Percentiles rank a stretch among this genome's conserved stretches.
These are phyloP conservation scores for Ochotona curzoniae DNA, from an alignment of 2,113 vertebrate genomes.

Conservation along the genomic window DNA sequence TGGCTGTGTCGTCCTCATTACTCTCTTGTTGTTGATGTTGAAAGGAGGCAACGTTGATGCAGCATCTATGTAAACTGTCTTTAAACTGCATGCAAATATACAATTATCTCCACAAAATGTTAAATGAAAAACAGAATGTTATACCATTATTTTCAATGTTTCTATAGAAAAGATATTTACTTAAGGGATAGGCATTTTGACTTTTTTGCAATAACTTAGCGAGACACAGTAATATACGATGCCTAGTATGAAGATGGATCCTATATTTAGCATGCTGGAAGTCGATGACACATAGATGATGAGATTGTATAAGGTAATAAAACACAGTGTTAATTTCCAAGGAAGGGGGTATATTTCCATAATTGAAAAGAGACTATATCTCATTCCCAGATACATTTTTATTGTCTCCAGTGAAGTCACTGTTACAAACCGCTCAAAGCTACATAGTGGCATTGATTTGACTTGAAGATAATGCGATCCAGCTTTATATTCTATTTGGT, in stretches of 20 bases:
- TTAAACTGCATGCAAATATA: not conserved
- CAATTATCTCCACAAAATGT: not conserved
- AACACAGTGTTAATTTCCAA: constrained; percentile 1
- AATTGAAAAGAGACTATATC: constrained; percentile 21
- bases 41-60: not conserved
- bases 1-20: not conserved
- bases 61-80: not conserved
- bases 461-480: constrained; percentile 61
- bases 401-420: not conserved
- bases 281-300: not conserved
- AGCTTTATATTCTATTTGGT: constrained; percentile 34
- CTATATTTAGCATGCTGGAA: not conserved
- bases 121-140: not conserved
- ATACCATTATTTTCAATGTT: not conserved
- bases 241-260: not conserved
- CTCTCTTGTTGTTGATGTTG: not conserved
- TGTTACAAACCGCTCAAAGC: constrained; percentile 2
- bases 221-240: constrained; percentile 3
- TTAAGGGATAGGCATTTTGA: not conserved
- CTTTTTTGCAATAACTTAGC: not conserved
- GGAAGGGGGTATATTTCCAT: not conserved
- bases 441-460: constrained; percentile 6
- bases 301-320: constrained; percentile 12
- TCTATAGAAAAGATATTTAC: not conserved
- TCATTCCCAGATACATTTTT: constrained; percentile 14